A percentile compares a stretch with the other conserved stretches of the same genome.
Evolutionary conservation across 2,797 vertebrate genomes (phyloP).

Genomic region (Remorina albescens): DNA sequence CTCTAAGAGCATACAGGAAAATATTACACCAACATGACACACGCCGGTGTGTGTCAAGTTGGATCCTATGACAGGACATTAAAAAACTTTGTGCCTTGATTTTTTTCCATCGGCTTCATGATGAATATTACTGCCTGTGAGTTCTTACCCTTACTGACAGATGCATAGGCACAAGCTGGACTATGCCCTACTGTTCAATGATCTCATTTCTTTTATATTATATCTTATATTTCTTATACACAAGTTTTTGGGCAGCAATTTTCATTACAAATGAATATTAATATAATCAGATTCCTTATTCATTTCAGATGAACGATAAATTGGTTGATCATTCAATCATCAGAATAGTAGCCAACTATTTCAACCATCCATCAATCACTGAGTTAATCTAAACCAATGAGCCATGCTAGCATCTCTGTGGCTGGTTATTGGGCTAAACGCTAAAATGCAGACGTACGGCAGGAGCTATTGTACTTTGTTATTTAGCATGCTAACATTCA

Average conservation of each 20-base stretch:
- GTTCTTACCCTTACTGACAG: constrained; percentile 19
- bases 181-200: background rate
- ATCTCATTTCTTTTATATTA: background rate
- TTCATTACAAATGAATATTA: background rate
- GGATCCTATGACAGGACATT: constrained; percentile 27
- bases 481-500: background rate
- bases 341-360: background rate
- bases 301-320: background rate
- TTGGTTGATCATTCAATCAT: background rate
- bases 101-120: constrained; percentile 46
- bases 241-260: background rate
- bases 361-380: background rate
- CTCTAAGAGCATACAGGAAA: constrained; percentile 37
- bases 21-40: constrained; percentile 35
- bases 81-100: constrained; percentile 30
- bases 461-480: background rate
- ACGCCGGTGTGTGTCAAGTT: constrained; percentile 38
- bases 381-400: background rate
- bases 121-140: constrained; percentile 51
- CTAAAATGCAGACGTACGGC: background rate
- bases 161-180: constrained; percentile 15
- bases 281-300: background rate
- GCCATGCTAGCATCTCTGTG: background rate
- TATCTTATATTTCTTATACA: background rate
- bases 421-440: background rate